Evolutionary conservation across 2,888 invertebrate species (phyloP).

Genomic region (Callyntrura guangdongensis): DNA sequence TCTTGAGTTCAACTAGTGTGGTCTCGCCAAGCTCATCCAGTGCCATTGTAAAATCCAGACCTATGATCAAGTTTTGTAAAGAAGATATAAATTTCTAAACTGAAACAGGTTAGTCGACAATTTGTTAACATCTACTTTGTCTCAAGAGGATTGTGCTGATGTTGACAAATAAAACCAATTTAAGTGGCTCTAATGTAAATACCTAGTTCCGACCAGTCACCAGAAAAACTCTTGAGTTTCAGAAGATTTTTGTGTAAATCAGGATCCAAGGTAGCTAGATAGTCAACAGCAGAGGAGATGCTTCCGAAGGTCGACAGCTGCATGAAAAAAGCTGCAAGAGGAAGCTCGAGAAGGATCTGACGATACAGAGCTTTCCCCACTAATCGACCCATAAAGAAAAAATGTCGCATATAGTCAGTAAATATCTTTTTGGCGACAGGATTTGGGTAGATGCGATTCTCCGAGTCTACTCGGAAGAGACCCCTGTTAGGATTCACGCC

Average conservation of each 20-base stretch:
- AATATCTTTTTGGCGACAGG: slow-evolving; percentile 95
- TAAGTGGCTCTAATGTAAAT: no score
- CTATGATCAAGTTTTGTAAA: slow-evolving; percentile 61
- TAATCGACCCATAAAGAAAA: slow-evolving; percentile 97
- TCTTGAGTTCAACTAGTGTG: slow-evolving; percentile 95
- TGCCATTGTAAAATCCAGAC: slow-evolving; percentile 96
- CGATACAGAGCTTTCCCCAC: slow-evolving; percentile 98
- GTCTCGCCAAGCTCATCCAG: slow-evolving; percentile 96
- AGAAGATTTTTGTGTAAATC: slow-evolving; percentile 96
- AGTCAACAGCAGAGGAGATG: slow-evolving; percentile 94
- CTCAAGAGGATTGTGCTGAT: no score
- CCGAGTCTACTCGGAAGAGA: slow-evolving; percentile 95
- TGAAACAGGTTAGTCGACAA: no score
- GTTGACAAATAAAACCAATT: no score
- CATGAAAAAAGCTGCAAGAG: slow-evolving; percentile 98
- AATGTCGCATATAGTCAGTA: slow-evolving; percentile 95
- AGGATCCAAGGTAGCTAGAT: slow-evolving; percentile 97
- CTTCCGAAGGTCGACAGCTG: slow-evolving; percentile 94
- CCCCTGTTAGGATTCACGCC: slow-evolving; percentile 99
- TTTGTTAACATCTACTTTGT: no score
- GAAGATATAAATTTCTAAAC: no score
- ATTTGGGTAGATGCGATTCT: slow-evolving; percentile 98
- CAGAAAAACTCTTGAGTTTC: slow-evolving; percentile 93
- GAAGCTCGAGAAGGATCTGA: slow-evolving; percentile 96
- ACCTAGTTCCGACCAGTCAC: slow-evolving; percentile 89